Conservation (phyloP, 30 jellyfish, hydroid and myxozoan species). For the Sanderia malayensis region DNA sequence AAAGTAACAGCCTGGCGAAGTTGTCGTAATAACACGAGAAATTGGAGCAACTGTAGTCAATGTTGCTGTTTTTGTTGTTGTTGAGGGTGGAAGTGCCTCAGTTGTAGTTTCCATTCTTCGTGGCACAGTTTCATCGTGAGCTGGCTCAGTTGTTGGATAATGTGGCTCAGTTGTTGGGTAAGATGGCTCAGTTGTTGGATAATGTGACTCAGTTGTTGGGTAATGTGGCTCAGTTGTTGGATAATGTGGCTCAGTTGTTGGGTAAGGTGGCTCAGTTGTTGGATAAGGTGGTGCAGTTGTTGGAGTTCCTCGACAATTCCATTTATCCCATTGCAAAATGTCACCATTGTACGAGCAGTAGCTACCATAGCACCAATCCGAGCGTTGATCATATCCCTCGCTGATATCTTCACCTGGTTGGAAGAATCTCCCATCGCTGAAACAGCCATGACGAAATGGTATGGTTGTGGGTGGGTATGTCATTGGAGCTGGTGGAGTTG, state of each 20-base stretch:
- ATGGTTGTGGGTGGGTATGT: slow-evolving; percentile 13
- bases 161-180: slow-evolving; percentile 7
- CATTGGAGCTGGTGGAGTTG: not conserved
- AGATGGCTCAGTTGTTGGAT: not conserved
- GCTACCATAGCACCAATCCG: slow-evolving; percentile 15
- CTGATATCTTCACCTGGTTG: not conserved
- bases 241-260: too few species aligned
- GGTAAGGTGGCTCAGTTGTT: not conserved
- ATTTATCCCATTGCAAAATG: not conserved
- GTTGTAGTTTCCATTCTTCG: too few species aligned
- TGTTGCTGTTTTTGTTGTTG: not conserved
- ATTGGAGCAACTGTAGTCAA: not conserved
- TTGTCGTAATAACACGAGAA: not conserved
- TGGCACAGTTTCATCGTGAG: not conserved
- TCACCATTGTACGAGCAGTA: not conserved
- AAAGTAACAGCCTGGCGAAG: not conserved
- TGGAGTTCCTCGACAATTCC: not conserved
- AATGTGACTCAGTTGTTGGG: not conserved
- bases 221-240: too few species aligned
- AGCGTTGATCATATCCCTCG: slow-evolving; percentile 2
- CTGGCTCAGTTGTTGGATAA: slow-evolving; percentile 5
- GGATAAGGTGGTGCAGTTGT: not conserved
- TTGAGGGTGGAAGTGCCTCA: too few species aligned
- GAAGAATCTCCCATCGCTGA: not conserved
- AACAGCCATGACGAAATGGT: not conserved